These are phyloP conservation scores for Meriones psammophilus DNA, from an alignment of 2,797 vertebrate genomes.

Conservation along the genomic window DNA sequence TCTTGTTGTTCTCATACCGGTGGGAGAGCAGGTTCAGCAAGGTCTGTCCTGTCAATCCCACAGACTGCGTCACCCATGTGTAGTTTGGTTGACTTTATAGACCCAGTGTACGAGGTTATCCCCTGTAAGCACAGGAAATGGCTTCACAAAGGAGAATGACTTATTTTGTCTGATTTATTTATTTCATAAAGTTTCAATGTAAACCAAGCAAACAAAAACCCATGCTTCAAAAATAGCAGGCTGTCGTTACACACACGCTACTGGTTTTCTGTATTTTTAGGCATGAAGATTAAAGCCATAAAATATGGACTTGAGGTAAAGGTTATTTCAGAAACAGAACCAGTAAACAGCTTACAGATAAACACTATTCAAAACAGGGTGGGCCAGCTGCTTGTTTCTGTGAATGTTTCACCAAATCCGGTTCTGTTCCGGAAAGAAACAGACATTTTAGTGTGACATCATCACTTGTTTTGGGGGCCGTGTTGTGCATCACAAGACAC, in stretches of 20 bases:
- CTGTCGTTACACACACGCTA: not conserved
- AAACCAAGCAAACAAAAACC: constrained; percentile 26
- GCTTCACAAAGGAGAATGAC: not conserved
- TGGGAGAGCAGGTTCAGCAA: not conserved
- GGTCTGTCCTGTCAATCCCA: not conserved
- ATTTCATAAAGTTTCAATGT: constrained; percentile 31
- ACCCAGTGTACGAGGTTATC: not conserved
- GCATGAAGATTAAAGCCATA: constrained; percentile 38
- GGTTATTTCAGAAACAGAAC: constrained; percentile 21
- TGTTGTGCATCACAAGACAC: not conserved
- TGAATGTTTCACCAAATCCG: not conserved
- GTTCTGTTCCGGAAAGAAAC: not conserved
- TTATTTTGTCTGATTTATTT: constrained; percentile 32
- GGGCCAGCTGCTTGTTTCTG: not conserved
- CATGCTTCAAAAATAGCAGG: not conserved
- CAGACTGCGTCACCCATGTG: not conserved
- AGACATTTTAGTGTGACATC: not conserved
- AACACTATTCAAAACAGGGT: not conserved
- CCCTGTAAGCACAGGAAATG: not conserved
- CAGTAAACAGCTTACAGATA: not conserved
- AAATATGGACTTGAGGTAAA: not conserved
- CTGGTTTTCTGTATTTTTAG: not conserved
- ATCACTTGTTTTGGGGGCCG: not conserved
- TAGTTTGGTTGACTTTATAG: not conserved
- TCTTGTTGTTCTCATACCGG: not conserved